A percentile compares a stretch with the other conserved stretches of the same genome.
Conservation (phyloP, 2,113 vertebrate genomes). For the Bungarus multicinctus region DNA sequence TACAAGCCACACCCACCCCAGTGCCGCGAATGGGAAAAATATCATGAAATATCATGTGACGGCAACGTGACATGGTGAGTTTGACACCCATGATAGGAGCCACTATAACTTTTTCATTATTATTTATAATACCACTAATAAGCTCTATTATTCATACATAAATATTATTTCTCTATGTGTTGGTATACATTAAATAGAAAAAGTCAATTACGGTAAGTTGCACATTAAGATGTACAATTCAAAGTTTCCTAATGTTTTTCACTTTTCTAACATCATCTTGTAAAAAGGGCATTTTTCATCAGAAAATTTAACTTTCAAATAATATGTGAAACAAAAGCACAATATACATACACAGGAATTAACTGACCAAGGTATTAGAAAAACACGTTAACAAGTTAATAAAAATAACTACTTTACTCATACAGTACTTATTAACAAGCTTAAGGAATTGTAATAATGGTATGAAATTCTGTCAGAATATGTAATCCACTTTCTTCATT, state of each 20-base stretch:
- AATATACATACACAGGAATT: not conserved
- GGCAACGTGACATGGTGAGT: no score
- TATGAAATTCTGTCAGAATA: slow-evolving; percentile 1
- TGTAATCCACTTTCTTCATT: not conserved
- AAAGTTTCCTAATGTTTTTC: not conserved
- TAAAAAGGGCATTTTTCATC: not conserved
- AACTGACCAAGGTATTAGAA: not conserved
- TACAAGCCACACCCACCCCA: no score
- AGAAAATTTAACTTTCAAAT: not conserved
- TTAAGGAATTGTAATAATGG: not conserved
- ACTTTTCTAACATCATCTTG: not conserved
- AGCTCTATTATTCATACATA: not conserved
- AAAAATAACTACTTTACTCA: not conserved
- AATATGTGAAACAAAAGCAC: not conserved
- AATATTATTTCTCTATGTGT: not conserved
- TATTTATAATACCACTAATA: not conserved
- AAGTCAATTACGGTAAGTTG: not conserved
- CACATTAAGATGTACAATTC: not conserved
- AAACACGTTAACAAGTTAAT: not conserved
- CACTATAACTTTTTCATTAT: not conserved
- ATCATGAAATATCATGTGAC: no score
- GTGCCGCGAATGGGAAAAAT: no score
- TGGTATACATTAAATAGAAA: not conserved
- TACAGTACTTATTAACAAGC: not conserved
- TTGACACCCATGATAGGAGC: no score